Percentiles rank a stretch among this genome's conserved stretches.
Conservation (phyloP, 2,888 invertebrate species). For the Campoplex capitator region DNA sequence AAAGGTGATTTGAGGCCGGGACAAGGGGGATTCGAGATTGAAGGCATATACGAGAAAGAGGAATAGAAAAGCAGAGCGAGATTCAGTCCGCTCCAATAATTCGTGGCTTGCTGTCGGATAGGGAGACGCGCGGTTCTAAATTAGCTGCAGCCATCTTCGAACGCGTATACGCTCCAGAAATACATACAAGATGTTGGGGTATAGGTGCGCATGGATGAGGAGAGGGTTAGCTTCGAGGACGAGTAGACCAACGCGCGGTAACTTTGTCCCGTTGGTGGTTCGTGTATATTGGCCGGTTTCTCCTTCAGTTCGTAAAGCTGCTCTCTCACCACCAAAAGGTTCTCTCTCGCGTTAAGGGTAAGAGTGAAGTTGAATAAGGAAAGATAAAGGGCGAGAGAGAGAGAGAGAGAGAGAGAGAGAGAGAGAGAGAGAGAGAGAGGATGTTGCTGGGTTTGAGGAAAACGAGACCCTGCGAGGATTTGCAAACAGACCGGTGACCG, state of each 20-base stretch:
- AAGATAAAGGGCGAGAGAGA: background rate
- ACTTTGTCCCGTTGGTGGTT: slow-evolving; percentile 68
- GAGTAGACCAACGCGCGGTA: slow-evolving; percentile 55
- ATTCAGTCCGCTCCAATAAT: slow-evolving; percentile 72
- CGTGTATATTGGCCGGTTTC: slow-evolving; percentile 50
- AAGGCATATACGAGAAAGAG: slow-evolving; percentile 30
- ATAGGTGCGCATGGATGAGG: slow-evolving; percentile 11
- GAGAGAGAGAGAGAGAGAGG: background rate
- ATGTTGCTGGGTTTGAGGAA: background rate
- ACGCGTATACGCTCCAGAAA: slow-evolving; percentile 12
- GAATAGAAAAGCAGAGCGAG: slow-evolving; percentile 67
- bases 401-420: background rate
- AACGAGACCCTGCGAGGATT: slow-evolving; percentile 67
- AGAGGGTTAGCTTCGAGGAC: slow-evolving; percentile 24
- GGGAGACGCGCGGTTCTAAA: slow-evolving; percentile 75
- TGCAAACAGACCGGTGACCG: slow-evolving; percentile 69
- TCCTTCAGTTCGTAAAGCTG: slow-evolving; percentile 12
- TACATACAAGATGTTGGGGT: slow-evolving; percentile 17
- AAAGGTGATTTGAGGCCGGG: slow-evolving; percentile 8
- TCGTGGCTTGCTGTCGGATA: slow-evolving; percentile 74
- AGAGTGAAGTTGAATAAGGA: background rate
- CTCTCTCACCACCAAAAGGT: slow-evolving; percentile 7
- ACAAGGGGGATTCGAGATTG: background rate
- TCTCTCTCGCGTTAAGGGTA: slow-evolving; percentile 31
- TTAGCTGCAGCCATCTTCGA: slow-evolving; percentile 73